Percentiles rank a stretch among this genome's conserved stretches.
phyloP scores from a whole-genome alignment of 37 sponge, comb jelly and placozoan species.

The Dysidea cf. avara region DNA sequence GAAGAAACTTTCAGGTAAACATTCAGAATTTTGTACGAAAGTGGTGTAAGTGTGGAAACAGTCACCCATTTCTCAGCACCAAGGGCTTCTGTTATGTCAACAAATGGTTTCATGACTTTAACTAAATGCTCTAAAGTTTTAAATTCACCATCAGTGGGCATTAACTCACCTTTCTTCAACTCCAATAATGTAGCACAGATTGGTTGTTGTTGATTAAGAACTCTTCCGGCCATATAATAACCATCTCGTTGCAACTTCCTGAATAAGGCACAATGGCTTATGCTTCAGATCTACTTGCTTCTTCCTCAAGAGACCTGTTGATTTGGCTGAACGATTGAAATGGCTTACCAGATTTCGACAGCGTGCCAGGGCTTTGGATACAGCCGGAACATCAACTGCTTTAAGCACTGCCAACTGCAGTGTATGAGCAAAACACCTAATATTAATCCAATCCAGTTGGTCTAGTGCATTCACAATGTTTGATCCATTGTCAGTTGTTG shows the following conservation, averaged over 20 bases:
- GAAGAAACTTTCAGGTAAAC: background rate
- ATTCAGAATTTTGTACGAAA: conserved; percentile 19
- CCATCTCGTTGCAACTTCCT: conserved; percentile 37
- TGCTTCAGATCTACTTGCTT: conserved; percentile 6
- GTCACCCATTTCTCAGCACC: conserved; percentile 37
- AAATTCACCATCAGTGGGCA: conserved; percentile 32
- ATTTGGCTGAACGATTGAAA: conserved; percentile 26
- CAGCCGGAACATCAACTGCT: background rate
- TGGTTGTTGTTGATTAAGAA: conserved; percentile 33
- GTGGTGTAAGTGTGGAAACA: conserved; percentile 20
- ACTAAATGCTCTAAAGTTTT: conserved; percentile 2
- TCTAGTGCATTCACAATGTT: conserved; percentile 24
- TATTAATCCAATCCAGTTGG: too few relatives aligned
- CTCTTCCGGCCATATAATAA: conserved; percentile 29
- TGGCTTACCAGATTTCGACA: conserved; percentile 21
- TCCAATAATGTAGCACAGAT: too few relatives aligned
- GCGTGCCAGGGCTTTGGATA: conserved; percentile 14
- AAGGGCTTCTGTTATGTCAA: conserved; percentile 35
- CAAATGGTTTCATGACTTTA: conserved; percentile 26
- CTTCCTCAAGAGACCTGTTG: conserved; percentile 5
- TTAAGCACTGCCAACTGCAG: conserved; percentile 31
- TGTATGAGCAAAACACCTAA: conserved; percentile 30
- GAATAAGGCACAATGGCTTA: background rate
- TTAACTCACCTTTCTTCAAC: conserved; percentile 16
- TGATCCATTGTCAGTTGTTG: conserved; percentile 20